These are phyloP conservation scores for Pristiophorus japonicus DNA, from an alignment of 2,113 vertebrate genomes.

Conservation along the genomic window DNA sequence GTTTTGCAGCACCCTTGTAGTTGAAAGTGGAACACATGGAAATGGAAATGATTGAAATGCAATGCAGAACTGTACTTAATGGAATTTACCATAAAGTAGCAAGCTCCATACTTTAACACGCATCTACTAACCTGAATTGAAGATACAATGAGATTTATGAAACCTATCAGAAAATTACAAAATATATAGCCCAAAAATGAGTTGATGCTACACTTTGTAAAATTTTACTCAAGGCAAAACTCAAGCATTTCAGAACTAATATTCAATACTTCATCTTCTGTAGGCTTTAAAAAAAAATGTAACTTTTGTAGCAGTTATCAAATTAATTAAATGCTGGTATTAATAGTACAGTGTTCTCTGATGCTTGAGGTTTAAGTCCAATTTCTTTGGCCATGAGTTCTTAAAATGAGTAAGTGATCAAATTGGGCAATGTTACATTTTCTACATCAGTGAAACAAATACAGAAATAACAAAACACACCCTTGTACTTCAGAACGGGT, in stretches of 20 bases:
- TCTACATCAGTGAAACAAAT: neutral
- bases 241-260: neutral
- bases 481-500: neutral
- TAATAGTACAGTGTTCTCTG: neutral
- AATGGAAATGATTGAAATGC: neutral
- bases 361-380: neutral
- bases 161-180: neutral
- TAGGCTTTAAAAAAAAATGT: neutral
- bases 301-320: neutral
- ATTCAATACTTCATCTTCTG: neutral
- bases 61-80: neutral
- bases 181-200: conserved; percentile 3
- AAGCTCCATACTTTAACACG: neutral
- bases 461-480: neutral
- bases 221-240: neutral
- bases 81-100: neutral
- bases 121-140: neutral
- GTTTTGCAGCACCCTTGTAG: neutral
- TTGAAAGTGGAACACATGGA: too few relatives aligned
- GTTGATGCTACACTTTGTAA: neutral
- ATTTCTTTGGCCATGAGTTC: neutral
- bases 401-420: neutral
- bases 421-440: too few relatives aligned
- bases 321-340: neutral
- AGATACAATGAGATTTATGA: neutral